phyloP scores from a whole-genome alignment of 2,797 vertebrate genomes.

The Anguilla pacifica region DNA sequence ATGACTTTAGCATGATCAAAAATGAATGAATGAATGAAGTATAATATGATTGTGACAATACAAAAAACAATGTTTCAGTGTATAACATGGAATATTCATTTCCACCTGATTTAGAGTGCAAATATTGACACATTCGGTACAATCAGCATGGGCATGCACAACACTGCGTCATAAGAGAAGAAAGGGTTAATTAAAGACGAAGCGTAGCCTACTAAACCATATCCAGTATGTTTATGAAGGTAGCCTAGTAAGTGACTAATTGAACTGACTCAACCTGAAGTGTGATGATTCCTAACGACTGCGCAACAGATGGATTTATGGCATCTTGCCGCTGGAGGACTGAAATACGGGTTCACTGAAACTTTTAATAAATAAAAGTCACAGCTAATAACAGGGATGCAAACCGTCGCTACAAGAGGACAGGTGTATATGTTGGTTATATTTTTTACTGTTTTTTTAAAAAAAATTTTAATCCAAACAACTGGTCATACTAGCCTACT shows the following conservation, averaged over 20 bases:
- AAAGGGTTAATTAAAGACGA: background rate
- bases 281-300: background rate
- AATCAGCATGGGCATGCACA: background rate
- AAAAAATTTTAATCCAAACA: no score
- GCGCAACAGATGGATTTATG: background rate
- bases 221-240: background rate
- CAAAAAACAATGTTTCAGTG: background rate
- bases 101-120: background rate
- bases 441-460: no score
- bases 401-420: no score
- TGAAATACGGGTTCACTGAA: background rate
- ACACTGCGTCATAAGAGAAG: background rate
- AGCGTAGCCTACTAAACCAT: background rate
- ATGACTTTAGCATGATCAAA: no score
- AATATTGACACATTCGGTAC: background rate
- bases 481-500: no score
- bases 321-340: background rate
- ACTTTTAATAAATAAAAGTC: no score
- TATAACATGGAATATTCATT: background rate
- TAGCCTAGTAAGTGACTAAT: background rate
- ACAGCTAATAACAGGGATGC: no score
- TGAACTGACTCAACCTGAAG: background rate
- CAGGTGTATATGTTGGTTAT: no score
- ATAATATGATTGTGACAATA: background rate
- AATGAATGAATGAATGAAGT: background rate